phyloP scores from a whole-genome alignment of 2,888 invertebrate genomes.

The Leptinotarsa tumamoca region DNA sequence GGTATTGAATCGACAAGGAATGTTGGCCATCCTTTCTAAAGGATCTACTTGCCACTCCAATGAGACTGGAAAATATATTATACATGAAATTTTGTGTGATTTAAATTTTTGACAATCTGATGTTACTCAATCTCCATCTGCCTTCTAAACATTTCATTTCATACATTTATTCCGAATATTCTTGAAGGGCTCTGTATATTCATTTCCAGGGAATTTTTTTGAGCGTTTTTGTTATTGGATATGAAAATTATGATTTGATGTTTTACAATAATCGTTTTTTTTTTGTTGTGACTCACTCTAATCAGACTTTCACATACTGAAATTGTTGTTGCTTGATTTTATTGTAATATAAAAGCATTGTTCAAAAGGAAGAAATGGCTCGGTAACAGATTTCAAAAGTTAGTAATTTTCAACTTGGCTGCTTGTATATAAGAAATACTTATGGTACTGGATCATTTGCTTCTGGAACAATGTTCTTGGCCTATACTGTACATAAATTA shows the following conservation, averaged over 20 bases:
- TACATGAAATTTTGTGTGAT: not conserved
- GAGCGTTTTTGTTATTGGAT: not conserved
- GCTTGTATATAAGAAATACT: not conserved
- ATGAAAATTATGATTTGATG: not conserved
- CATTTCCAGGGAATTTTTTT: not conserved
- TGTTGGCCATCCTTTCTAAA: not conserved
- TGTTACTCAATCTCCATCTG: not conserved
- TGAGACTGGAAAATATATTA: not conserved
- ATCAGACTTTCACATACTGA: not conserved
- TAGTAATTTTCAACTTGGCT: no score
- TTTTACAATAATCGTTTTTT: not conserved
- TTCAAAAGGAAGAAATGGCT: no score
- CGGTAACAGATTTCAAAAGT: no score
- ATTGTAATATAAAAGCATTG: not conserved
- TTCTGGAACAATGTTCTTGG: constrained; percentile 3
- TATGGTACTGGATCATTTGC: not conserved
- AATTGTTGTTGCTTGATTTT: not conserved
- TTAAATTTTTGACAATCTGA: not conserved
- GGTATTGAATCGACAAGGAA: not conserved
- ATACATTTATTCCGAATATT: constrained; percentile 6
- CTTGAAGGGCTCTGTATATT: not conserved
- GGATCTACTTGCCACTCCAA: not conserved
- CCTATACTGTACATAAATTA: constrained; percentile 16
- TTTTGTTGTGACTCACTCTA: not conserved
- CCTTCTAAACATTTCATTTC: not conserved